Evolutionary conservation across 2,888 invertebrate species (phyloP).

Genomic region (Erebia palarica): DNA sequence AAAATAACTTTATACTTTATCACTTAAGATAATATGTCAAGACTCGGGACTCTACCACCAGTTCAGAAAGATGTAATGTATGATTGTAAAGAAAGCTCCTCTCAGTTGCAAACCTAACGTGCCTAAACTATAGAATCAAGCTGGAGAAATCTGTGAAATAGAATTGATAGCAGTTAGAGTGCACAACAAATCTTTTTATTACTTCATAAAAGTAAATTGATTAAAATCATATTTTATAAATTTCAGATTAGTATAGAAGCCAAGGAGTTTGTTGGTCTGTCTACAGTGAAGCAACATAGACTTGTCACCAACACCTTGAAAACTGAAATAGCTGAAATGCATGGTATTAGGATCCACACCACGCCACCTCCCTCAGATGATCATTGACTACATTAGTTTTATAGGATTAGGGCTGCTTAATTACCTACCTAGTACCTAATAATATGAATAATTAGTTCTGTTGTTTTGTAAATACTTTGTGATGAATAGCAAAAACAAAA

Average conservation of each 20-base stretch:
- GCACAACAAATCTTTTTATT: not conserved
- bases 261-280: constrained; percentile 86
- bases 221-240: constrained; percentile 6
- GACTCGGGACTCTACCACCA: too few species aligned
- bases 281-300: constrained; percentile 88
- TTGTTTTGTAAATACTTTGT: constrained; percentile 9
- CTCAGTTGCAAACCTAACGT: too few species aligned
- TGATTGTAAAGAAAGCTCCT: too few species aligned
- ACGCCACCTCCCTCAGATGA: constrained; percentile 63
- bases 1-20: too few species aligned
- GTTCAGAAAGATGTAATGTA: too few species aligned
- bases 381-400: constrained; percentile 25
- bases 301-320: constrained; percentile 88
- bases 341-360: constrained; percentile 91
- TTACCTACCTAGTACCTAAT: not conserved
- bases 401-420: not conserved
- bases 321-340: constrained; percentile 91
- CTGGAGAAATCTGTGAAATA: too few species aligned
- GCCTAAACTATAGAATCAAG: too few species aligned
- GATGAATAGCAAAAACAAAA: not conserved
- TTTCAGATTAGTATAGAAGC: constrained; percentile 83
- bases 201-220: not conserved
- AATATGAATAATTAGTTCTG: not conserved
- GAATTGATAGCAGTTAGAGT: not conserved
- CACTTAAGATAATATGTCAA: too few species aligned